A percentile compares a stretch with the other conserved stretches of the same genome.
Conservation (phyloP, 2,888 invertebrate genomes). For the Sminthurinus aureus region DNA sequence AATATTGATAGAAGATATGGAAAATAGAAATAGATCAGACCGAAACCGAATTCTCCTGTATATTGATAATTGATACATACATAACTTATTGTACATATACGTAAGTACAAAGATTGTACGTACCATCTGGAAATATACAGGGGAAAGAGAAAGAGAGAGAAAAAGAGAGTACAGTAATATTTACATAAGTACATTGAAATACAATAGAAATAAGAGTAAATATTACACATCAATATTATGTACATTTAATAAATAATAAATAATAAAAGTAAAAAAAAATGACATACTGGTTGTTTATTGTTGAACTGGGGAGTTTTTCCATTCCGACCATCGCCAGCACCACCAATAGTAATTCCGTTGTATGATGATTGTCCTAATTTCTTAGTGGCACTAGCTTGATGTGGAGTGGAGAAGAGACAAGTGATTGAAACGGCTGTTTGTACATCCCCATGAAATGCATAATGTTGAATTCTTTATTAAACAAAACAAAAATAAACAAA, state of each 20-base stretch:
- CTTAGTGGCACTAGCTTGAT: neutral
- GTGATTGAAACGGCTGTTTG: slow-evolving; percentile 80
- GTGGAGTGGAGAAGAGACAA: slow-evolving; percentile 47
- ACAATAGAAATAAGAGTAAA: neutral
- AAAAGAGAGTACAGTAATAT: neutral
- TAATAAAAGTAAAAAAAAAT: neutral
- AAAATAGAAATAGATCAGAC: no score
- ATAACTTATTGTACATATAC: no score
- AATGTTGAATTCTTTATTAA: slow-evolving; percentile 76
- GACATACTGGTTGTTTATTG: slow-evolving; percentile 48
- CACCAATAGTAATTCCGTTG: no score
- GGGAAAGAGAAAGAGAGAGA: no score
- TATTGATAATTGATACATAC: no score
- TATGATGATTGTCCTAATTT: no score
- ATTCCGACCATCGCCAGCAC: neutral
- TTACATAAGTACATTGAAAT: neutral
- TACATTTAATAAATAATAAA: neutral
- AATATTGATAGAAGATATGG: no score
- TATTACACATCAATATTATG: no score
- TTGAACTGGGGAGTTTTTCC: slow-evolving; percentile 42
- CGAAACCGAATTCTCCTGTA: no score
- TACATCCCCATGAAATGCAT: slow-evolving; percentile 70
- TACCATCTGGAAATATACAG: no score
- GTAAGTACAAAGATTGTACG: no score
- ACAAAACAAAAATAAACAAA: neutral